Conservation (phyloP, 2,797 vertebrate species). For the Silurus lanzhouensis region DNA sequence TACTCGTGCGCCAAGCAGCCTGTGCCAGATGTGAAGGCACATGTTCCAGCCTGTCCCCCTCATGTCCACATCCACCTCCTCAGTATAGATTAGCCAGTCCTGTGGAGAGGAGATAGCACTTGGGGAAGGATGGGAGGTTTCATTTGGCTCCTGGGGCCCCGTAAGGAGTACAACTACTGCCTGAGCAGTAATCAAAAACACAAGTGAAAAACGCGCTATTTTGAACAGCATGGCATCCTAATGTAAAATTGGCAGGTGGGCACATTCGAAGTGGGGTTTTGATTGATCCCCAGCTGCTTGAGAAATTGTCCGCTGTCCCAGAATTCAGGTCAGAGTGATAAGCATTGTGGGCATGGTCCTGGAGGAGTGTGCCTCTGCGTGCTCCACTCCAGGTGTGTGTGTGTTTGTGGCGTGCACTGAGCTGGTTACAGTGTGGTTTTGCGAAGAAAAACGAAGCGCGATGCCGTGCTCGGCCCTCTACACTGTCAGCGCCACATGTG, state of each 20-base stretch:
- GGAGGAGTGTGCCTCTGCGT: constrained; percentile 68
- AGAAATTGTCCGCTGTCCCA: constrained; percentile 80
- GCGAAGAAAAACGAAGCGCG: background rate
- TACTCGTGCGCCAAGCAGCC: constrained; percentile 28
- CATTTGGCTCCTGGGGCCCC: constrained; percentile 75
- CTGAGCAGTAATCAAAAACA: constrained; percentile 81
- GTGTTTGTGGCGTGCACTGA: constrained; percentile 21
- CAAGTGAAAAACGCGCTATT: constrained; percentile 77
- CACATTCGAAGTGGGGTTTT: constrained; percentile 77
- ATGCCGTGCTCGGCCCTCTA: background rate
- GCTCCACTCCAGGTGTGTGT: constrained; percentile 64
- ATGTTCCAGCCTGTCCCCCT: constrained; percentile 68
- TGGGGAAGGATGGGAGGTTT: constrained; percentile 67
- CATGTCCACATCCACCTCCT: constrained; percentile 62
- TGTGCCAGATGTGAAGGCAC: constrained; percentile 70
- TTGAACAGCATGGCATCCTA: constrained; percentile 79
- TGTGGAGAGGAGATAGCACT: constrained; percentile 68
- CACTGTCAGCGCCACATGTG: background rate
- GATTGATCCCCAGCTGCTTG: constrained; percentile 84
- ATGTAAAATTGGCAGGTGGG: constrained; percentile 84
- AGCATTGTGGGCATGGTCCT: constrained; percentile 73
- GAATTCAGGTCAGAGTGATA: constrained; percentile 85
- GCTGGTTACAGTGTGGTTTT: constrained; percentile 19
- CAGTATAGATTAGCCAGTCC: constrained; percentile 62
- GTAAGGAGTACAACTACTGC: constrained; percentile 75